Evolutionary conservation across 2,113 vertebrate species (phyloP), one percentile per base, ranked within the genome.

Genomic region (Aegypius monachus): DNA sequence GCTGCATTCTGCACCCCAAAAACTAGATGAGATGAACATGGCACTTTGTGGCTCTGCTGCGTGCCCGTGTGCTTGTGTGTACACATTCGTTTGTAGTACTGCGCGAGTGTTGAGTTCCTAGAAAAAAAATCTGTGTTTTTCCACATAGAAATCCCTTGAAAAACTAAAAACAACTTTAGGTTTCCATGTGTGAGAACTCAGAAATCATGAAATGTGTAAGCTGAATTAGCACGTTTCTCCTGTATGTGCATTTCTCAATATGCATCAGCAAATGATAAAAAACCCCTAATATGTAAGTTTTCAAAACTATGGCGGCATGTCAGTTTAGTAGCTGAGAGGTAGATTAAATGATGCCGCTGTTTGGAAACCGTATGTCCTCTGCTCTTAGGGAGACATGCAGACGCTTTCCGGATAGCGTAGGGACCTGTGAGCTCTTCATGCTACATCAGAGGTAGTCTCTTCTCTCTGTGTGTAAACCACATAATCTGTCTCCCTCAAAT

Each of bases 21-120:
- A 85, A 11, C 34, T 68, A 52, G 75, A 8, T 16, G 12, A 58
- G n/a, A 16, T 78, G 63, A 58, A 34, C 25, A 1, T 16, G 48
- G 8, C 0, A 0, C 27, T 74, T 88, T 70, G 50, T 81, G 84
- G 18, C 36, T 70, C 58, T 29, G 38, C 6, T 71, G 47, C 2
- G 1, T 68, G 32, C 31, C 45, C 38, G 13, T 58, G 63, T 45
- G 31, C 68, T 83, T 0, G 0, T 1, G 0, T 63, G 21, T 47
- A 22, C 3, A 1, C 1, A 0, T 48, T 81, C 48, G 10, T 68
- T 67, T 84, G 59, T 63, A 16, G 32, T 61, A 66, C 8, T 62
- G 11, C 16, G 18, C 0, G 0, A 75, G 11, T 27, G 7, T 50
- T 66, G n/a, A 38, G 68, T 58, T 88, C 17, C 20, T 34, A n/a